Conservation (phyloP, 2,797 vertebrate species). For the Anabas testudineus region DNA sequence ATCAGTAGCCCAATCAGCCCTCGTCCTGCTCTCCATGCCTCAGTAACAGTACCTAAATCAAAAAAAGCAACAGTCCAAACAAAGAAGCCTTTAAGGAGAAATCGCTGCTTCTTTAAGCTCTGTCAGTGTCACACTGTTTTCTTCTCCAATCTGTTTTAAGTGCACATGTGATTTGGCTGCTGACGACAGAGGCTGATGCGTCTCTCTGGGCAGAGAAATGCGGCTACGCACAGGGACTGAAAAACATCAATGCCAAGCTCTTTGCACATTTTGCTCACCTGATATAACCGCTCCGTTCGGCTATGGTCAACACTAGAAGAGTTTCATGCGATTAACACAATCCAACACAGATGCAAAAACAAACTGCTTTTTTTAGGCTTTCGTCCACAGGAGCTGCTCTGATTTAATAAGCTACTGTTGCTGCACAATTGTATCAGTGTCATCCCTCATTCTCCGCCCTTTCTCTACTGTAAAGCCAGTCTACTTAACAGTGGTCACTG, state of each 20-base stretch:
- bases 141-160: constrained; percentile 6
- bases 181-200: constrained; percentile 6
- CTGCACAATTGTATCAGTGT: constrained; percentile 27
- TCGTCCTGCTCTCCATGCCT: background rate
- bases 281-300: constrained; percentile 49
- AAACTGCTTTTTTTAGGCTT: background rate
- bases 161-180: constrained; percentile 24
- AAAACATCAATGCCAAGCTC: constrained; percentile 54
- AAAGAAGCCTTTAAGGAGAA: constrained; percentile 7
- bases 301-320: constrained; percentile 22
- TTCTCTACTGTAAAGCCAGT: background rate
- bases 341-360: constrained; percentile 20
- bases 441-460: constrained; percentile 30
- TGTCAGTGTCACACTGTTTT: background rate
- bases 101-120: constrained; percentile 13
- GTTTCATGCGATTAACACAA: constrained; percentile 34
- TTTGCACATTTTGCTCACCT: constrained; percentile 28
- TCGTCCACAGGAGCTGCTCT: background rate
- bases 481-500: background rate
- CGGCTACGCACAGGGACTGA: constrained; percentile 61
- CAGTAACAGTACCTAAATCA: constrained; percentile 2
- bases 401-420: constrained; percentile 41
- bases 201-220: constrained; percentile 48
- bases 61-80: constrained; percentile 7
- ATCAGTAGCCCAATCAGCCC: no score